Conservation (phyloP, 2,888 invertebrate genomes). For the Subacronicta megacephala region DNA sequence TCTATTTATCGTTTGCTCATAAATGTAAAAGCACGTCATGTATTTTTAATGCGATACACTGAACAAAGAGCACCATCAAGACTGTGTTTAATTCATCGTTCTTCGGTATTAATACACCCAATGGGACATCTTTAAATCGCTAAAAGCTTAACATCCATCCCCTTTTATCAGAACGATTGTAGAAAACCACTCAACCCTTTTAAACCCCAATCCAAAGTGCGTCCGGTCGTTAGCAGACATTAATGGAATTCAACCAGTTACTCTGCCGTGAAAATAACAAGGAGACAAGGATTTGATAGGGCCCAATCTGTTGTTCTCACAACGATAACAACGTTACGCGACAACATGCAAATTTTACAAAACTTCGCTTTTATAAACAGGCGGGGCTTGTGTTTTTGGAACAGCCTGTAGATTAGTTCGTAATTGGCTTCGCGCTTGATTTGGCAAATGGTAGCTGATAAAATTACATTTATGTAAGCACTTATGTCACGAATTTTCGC, state of each 20-base stretch:
- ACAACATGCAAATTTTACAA: constrained; percentile 57
- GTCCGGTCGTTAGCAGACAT: constrained; percentile 89
- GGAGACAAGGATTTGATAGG: constrained; percentile 70
- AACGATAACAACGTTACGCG: constrained; percentile 65
- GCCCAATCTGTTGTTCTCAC: constrained; percentile 75
- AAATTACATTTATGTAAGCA: too few species aligned
- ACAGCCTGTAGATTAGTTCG: constrained; percentile 5
- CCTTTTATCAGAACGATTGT: constrained; percentile 87
- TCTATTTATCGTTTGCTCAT: too few species aligned
- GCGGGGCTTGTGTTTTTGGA: constrained; percentile 1
- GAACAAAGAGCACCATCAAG: constrained; percentile 13
- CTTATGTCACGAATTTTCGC: background rate
- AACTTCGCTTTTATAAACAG: constrained; percentile 27
- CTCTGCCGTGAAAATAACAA: constrained; percentile 87
- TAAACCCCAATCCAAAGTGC: constrained; percentile 87
- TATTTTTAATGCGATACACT: background rate
- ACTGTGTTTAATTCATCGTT: constrained; percentile 72
- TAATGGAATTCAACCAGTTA: constrained; percentile 86
- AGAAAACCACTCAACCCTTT: constrained; percentile 89
- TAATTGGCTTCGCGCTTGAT: background rate
- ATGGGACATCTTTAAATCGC: constrained; percentile 85
- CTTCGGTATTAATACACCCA: constrained; percentile 71
- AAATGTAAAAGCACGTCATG: background rate
- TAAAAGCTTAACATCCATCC: constrained; percentile 86
- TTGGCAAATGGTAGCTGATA: constrained; percentile 1